Evolutionary conservation across 2,888 invertebrate genomes (phyloP).

Genomic region (Margaritifera margaritifera): DNA sequence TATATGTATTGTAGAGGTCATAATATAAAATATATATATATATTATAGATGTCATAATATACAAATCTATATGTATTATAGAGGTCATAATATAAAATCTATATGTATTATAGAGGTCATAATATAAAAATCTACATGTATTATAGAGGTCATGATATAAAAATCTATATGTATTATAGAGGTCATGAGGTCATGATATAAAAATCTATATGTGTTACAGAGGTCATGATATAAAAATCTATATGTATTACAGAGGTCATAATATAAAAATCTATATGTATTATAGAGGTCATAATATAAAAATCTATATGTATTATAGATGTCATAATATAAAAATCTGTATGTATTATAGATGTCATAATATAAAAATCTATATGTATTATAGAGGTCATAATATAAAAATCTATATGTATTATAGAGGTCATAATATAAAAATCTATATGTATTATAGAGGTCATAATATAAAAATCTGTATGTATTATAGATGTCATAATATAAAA

Average conservation of each 20-base stretch:
- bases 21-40: background rate
- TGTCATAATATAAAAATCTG: background rate
- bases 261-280: background rate
- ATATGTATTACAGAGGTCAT: background rate
- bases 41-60: background rate
- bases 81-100: background rate
- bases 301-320: background rate
- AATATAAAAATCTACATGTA: background rate
- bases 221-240: background rate
- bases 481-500: background rate
- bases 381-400: background rate
- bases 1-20: background rate
- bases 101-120: too few species aligned
- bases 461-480: background rate
- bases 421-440: background rate
- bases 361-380: background rate
- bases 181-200: too few species aligned
- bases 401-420: background rate
- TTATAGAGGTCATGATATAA: background rate
- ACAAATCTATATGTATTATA: background rate
- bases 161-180: background rate
- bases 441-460: background rate
- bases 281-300: background rate
- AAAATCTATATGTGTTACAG: background rate
- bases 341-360: background rate